Conservation (phyloP, 2,888 invertebrate species). For the Smittia sp. region DNA sequence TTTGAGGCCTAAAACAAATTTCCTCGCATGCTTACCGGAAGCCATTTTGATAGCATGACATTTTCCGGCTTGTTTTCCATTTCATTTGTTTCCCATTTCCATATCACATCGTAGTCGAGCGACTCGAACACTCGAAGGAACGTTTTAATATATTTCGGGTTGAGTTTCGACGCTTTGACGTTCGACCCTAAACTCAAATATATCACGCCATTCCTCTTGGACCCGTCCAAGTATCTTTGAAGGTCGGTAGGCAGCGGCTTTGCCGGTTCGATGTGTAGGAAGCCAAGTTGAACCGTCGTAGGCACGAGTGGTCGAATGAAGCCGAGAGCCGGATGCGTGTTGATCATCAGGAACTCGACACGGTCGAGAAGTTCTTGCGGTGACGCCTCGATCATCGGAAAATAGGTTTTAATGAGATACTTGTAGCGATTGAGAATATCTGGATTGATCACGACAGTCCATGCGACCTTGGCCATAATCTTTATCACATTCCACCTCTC, state of each 20-base stretch:
- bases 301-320: neutral
- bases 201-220: conserved; percentile 26
- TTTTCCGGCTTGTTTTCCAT: conserved; percentile 48
- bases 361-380: neutral
- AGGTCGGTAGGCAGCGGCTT: conserved; percentile 3
- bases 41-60: conserved; percentile 50
- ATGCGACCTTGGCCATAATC: neutral
- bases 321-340: neutral
- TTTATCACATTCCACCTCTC: conserved; percentile 19
- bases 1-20: no score
- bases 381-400: conserved; percentile 10
- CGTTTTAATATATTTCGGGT: conserved; percentile 46
- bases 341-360: conserved; percentile 11
- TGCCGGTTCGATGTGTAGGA: neutral
- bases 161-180: conserved; percentile 46
- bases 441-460: neutral
- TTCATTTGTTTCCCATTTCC: conserved; percentile 49
- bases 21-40: conserved; percentile 45
- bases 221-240: conserved; percentile 25
- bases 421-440: conserved; percentile 11
- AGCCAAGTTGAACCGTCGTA: neutral
- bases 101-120: conserved; percentile 50
- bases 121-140: conserved; percentile 48
- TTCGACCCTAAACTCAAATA: conserved; percentile 35
- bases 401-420: neutral